Conservation (phyloP, 2,797 vertebrate genomes). For the Argya squamiceps region DNA sequence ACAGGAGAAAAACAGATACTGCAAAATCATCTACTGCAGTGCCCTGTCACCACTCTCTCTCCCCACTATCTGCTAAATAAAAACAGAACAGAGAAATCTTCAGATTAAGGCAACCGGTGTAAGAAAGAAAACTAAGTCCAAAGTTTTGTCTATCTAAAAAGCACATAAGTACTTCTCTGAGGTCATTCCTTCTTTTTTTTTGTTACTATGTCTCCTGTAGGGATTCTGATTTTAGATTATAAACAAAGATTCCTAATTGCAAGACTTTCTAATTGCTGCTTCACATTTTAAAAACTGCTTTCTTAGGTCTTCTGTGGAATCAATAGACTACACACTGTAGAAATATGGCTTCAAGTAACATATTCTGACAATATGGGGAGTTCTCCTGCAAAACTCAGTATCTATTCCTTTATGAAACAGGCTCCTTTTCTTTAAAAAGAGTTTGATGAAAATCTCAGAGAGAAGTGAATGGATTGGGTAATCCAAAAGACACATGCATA, state of each 20-base stretch:
- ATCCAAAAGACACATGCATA: neutral
- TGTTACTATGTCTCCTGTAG: neutral
- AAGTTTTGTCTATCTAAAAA: neutral
- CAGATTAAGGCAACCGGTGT: neutral
- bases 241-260: neutral
- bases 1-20: neutral
- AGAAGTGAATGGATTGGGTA: neutral
- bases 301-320: neutral
- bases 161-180: neutral
- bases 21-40: neutral
- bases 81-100: neutral
- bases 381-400: neutral
- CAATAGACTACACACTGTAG: neutral
- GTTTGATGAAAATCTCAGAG: neutral
- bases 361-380: fast-evolving
- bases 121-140: neutral
- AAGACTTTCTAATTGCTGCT: neutral
- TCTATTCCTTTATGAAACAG: neutral
- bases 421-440: neutral
- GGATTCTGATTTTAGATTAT: neutral
- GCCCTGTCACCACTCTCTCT: neutral
- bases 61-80: neutral
- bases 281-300: neutral
- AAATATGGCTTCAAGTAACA: neutral
- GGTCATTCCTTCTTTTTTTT: neutral